Base-by-base conservation (phyloP, 2,888 invertebrate species). In the Therioaphis trifolii region DNA sequence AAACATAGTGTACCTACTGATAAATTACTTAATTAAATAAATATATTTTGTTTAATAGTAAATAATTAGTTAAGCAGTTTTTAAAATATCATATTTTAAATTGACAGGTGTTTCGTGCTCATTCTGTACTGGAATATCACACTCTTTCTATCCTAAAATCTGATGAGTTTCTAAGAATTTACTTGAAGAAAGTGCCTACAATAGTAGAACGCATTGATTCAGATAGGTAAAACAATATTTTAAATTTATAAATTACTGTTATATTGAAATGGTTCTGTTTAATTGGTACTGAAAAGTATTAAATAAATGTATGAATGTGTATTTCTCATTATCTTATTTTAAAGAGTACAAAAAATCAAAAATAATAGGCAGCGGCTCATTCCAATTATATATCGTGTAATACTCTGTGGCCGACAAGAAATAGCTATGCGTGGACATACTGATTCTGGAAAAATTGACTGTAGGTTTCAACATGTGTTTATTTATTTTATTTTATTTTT, bases 361-460 rank as follows among this genome's bases (percentile, higher is more conserved):
- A 46, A 46, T 46, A 5, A 46, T 46, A 46, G 46, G 46, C 46
- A 46, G 46, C 11, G 46, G 46, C 11, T 46, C 2, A 46, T 46
- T 46, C 7, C 46, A 46, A 46, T 46, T 46, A 46, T 46, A 46
- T 11, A 46, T 46, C 29, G 63, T 63, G 61, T 61, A 5, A 61
- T 61, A 5, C 61, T 61, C 15, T 61, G 27, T 61, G 61, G 61
- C 7, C 61, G 63, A 29, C 63, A 63, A 63, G 63, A 63, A 18
- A 63, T 63, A 29, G 29, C 5, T 46, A 46, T 46, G 46, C 11
- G 46, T 46, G 2, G 46, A 46, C 43, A 46, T 46, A 46, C 46
- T 46, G 63, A 63, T 63, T 63, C 18, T 29, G 18, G 29, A 63
- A 63, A 63, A 63, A 63, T 63, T 46, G 46, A 46, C 46, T 46